Evolutionary conservation across 1,140 invertebrate species (phyloP).

Genomic region (Heliconius eleuchia): DNA sequence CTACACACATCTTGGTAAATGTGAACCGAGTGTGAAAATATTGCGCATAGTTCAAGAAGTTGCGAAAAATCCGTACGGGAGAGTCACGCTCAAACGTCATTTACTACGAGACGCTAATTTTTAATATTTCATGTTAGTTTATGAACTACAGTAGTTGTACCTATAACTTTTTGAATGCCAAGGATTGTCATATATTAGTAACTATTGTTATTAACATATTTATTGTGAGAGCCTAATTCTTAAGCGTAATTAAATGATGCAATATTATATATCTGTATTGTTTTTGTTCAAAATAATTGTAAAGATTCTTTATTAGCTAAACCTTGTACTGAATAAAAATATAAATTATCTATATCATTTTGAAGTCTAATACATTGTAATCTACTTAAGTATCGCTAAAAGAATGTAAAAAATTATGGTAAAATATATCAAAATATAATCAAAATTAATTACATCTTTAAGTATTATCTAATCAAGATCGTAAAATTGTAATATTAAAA

Average conservation of each 20-base stretch:
- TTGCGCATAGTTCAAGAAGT: not conserved
- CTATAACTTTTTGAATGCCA: not conserved
- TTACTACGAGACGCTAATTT: not conserved
- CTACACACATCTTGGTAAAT: conserved; percentile 13
- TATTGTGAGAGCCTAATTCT: not conserved
- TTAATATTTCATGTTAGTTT: not conserved
- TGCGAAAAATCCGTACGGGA: not conserved
- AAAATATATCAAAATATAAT: no score
- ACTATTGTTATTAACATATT: not conserved
- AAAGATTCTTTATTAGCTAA: not conserved
- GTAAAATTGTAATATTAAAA: no score
- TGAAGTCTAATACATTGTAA: no score
- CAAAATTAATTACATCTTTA: no score
- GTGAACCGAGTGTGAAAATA: conserved; percentile 1
- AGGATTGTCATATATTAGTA: not conserved
- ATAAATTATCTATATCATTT: no score
- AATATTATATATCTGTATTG: not conserved
- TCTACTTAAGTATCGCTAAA: no score
- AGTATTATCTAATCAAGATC: no score
- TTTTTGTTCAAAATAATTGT: not conserved
- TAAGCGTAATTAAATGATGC: not conserved
- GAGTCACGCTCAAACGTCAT: not conserved
- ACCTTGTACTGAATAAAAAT: no score
- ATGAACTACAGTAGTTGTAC: not conserved
- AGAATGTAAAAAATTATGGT: no score